Percentiles rank a stretch among this genome's conserved stretches.
These are phyloP conservation scores for Caenorhabditis auriculariae DNA, from an alignment of 2,888 invertebrate species.

Conservation along the genomic window DNA sequence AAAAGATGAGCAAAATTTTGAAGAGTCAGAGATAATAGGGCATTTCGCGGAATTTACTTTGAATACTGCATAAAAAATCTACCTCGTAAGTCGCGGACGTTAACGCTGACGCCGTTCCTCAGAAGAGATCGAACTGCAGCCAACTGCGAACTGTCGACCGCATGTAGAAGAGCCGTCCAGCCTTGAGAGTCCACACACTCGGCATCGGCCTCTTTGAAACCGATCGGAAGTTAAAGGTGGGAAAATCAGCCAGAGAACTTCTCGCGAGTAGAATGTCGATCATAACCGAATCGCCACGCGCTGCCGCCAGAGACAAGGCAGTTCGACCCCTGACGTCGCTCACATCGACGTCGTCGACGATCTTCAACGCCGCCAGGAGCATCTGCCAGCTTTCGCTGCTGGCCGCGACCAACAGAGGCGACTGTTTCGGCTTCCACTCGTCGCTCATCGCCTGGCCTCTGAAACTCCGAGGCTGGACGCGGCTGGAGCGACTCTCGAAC, in stretches of 20 bases:
- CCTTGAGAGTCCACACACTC: constrained; percentile 10
- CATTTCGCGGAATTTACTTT: no score
- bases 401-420: constrained; percentile 1
- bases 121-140: constrained; percentile 74
- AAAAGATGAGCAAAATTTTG: no score
- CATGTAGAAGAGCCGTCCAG: constrained; percentile 79
- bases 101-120: constrained; percentile 64
- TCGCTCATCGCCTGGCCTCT: neutral
- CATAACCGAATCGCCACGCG: neutral
- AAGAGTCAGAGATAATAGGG: no score
- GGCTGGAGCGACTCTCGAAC: neutral
- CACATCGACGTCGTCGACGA: neutral
- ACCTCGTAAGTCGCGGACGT: no score
- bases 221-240: neutral
- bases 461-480: no score
- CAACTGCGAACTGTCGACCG: constrained; percentile 84
- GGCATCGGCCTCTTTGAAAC: neutral
- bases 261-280: neutral
- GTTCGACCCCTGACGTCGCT: neutral
- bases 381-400: constrained; percentile 24
- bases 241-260: neutral
- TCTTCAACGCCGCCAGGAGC: constrained; percentile 2
- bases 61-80: no score
- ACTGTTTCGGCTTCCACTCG: neutral
- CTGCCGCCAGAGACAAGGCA: neutral